These are phyloP conservation scores for Piscicola geometra DNA, from an alignment of 2,888 invertebrate species.

Conservation along the genomic window DNA sequence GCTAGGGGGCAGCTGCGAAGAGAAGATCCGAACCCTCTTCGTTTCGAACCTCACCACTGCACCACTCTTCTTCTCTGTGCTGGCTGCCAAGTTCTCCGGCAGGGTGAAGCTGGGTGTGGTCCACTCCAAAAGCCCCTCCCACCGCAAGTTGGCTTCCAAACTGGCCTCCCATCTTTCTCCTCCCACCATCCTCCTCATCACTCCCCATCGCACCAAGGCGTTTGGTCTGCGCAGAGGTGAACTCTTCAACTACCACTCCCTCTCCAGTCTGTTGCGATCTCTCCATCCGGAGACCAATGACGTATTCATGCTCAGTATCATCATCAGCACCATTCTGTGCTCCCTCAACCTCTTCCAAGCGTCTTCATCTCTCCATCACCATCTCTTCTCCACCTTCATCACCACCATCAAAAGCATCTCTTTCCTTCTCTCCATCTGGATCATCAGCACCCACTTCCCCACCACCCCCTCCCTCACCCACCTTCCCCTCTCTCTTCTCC, in stretches of 20 bases:
- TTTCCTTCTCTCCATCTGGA: background rate
- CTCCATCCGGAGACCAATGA: conserved; percentile 60
- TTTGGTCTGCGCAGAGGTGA: conserved; percentile 57
- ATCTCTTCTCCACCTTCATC: background rate
- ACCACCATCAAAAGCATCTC: background rate
- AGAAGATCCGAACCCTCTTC: conserved; percentile 55
- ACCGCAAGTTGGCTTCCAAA: conserved; percentile 4
- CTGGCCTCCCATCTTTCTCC: conserved; percentile 37
- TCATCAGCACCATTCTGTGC: conserved; percentile 55
- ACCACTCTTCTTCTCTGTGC: conserved; percentile 59
- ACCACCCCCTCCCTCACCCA: background rate
- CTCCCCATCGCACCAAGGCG: conserved; percentile 54
- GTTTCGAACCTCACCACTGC: conserved; percentile 56
- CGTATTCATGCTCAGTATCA: conserved; percentile 57
- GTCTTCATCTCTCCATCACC: conserved; percentile 1
- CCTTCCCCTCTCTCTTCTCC: background rate
- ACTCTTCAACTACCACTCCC: conserved; percentile 55
- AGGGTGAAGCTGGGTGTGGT: conserved; percentile 57
- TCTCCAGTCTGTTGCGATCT: conserved; percentile 57
- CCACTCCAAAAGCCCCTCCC: conserved; percentile 42
- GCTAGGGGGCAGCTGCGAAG: conserved; percentile 11
- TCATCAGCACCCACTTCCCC: background rate
- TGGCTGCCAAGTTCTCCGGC: conserved; percentile 60
- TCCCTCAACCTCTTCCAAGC: conserved; percentile 28
- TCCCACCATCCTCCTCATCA: conserved; percentile 56